Evolutionary conservation across 2,113 vertebrate genomes (phyloP), one percentile per base, ranked within the genome.

Genomic region (Oenanthe melanoleuca): DNA sequence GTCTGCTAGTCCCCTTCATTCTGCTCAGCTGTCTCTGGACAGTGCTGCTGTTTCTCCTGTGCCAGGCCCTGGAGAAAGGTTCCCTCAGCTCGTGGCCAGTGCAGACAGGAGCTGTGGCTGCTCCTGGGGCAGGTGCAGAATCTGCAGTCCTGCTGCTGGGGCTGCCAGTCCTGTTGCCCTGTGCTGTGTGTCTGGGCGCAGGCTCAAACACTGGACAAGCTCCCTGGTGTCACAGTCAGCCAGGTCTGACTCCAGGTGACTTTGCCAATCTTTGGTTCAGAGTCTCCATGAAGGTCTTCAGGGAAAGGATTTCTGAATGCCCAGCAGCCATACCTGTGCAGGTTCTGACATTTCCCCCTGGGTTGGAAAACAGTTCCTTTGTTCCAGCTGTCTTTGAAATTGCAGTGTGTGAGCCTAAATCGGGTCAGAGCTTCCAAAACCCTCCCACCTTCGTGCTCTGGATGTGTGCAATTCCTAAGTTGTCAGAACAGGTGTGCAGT

Each of bases 11-110:
- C 50, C 42, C 73, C 28, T 53, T 33, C 8, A 0, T 31, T 66
- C 40, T 45, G 19, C 34, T 38, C 37, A 6, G 16, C 4, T 55
- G 14, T 8, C 42, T 50, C 31, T 33, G 1, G 34, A 23, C 0
- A 1, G 33, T 37, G 80, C 33, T 33, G 28, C 34, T 31, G 6
- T 28, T 15, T 56, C 18, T 1, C 7, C 6, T 50, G 82, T 55
- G 60, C 7, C 55, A 25, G 12, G 21, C 23, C 2, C 25, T 14
- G 45, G 22, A 34, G 14, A 19, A 6, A 7, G 1, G 26, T 14
- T 28, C 23, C 21, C 19, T 33, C 34, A 1, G 6, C 45, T 1
- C 52, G 0, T 1, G 20, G 9, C 18, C 21, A 1, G 80, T 0
- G 12, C 31, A 8, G 67, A 25, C 5, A 5, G 22, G 38, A n/a